phyloP scores from a whole-genome alignment of 2,888 invertebrate species.

The Ophion ellenae region DNA sequence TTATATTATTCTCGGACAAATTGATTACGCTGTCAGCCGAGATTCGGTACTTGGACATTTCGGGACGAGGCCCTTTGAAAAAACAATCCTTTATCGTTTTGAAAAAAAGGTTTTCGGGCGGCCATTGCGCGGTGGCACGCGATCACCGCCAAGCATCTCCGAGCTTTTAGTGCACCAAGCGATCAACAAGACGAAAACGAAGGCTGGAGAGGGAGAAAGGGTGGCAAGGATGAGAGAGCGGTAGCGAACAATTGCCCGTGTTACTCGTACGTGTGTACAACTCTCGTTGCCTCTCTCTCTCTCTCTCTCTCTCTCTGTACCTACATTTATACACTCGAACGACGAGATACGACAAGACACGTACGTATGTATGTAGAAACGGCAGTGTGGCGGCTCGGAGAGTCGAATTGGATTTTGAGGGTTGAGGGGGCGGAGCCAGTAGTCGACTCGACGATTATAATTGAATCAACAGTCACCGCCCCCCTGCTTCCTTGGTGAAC shows the following conservation, averaged over 20 bases:
- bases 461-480: constrained; percentile 83
- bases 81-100: too few species aligned
- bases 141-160: constrained; percentile 23
- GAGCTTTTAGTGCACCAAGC: background rate
- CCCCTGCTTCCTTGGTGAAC: constrained; percentile 71
- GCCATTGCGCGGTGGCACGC: constrained; percentile 7
- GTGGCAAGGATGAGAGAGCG: constrained; percentile 23
- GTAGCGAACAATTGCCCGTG: constrained; percentile 36
- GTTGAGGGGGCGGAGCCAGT: constrained; percentile 78
- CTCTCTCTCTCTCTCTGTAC: background rate
- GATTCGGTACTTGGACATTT: background rate
- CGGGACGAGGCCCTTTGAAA: too few species aligned
- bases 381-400: constrained; percentile 64
- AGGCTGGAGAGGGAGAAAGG: constrained; percentile 24
- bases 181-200: background rate
- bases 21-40: constrained; percentile 72
- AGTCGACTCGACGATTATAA: constrained; percentile 80
- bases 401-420: constrained; percentile 79
- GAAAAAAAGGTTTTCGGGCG: background rate
- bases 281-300: too few species aligned
- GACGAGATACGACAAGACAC: background rate
- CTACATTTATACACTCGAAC: constrained; percentile 17
- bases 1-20: constrained; percentile 74
- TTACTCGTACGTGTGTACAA: constrained; percentile 20
- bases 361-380: constrained; percentile 30